Conservation (phyloP, 1,140 invertebrate genomes). For the Amyelois transitella region DNA sequence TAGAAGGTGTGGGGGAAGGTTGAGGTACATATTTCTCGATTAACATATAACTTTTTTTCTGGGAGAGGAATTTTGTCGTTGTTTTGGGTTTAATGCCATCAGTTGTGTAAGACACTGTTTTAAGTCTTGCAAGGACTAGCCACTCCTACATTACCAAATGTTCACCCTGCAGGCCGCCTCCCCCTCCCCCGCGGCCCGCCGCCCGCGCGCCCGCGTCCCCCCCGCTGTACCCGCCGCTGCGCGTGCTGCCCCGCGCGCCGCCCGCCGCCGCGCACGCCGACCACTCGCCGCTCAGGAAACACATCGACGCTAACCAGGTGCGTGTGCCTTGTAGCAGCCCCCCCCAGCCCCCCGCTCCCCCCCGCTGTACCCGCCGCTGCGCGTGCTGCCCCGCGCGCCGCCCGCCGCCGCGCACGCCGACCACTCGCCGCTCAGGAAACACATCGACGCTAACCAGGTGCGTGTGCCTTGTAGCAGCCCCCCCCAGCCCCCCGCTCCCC, state of each 20-base stretch:
- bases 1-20: no score
- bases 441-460: constrained; percentile 8
- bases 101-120: no score
- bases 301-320: not conserved
- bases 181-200: no score
- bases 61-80: no score
- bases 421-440: not conserved
- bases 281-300: not conserved
- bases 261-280: constrained; percentile 8
- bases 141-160: no score
- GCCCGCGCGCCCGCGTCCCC: not conserved
- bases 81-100: no score
- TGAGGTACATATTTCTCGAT: no score
- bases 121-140: no score
- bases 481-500: not conserved
- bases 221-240: not conserved
- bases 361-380: not conserved
- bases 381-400: constrained; percentile 1
- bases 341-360: not conserved
- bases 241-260: constrained; percentile 1
- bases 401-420: constrained; percentile 8
- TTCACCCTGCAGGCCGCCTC: no score
- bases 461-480: not conserved
- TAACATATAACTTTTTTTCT: no score
- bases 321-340: not conserved